Base-by-base conservation (phyloP, 2,888 invertebrate species). In the Eumacrocentrus americanus region DNA sequence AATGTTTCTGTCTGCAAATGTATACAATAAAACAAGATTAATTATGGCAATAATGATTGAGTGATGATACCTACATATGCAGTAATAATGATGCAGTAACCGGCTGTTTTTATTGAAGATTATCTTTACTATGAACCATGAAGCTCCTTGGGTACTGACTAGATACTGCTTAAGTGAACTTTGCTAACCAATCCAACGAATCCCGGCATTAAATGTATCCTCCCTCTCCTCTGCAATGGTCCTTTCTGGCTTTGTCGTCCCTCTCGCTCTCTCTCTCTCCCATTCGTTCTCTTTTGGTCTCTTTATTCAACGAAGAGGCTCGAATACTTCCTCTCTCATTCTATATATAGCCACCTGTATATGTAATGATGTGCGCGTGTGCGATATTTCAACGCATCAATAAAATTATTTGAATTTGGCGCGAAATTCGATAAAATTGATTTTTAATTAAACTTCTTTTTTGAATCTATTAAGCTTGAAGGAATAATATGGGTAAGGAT, bases 81-180 rank as follows among this genome's bases (percentile, higher is more conserved):
- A 38, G 9, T 38, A 38, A 11, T 29, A 6, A 29, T 29, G 2
- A 23, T 16, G 35, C 6, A 50, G 11, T 20, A n/a, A n/a, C n/a
- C n/a, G n/a, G n/a, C n/a, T n/a, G n/a, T n/a, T n/a, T n/a, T n/a
- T n/a, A n/a, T n/a, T n/a, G n/a, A n/a, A n/a, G n/a, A n/a, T n/a
- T n/a, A n/a, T n/a, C n/a, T n/a, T n/a, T n/a, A n/a, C n/a, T n/a
- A n/a, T n/a, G n/a, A n/a, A n/a, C n/a, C n/a, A n/a, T n/a, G n/a
- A n/a, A n/a, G n/a, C n/a, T n/a, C n/a, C n/a, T n/a, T n/a, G n/a
- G n/a, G n/a, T n/a, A n/a, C 16, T 44, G 20, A n/a, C n/a, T 18
- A 44, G 44, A 44, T 11, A 22, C 44, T 44, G 44, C n/a, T n/a
- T n/a, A 7, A n/a, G 11, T 16, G 44, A 44, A 44, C 18, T 44